Evolutionary conservation across 2,113 vertebrate species (phyloP).

Genomic region (Tretioscincus oriximinensis): DNA sequence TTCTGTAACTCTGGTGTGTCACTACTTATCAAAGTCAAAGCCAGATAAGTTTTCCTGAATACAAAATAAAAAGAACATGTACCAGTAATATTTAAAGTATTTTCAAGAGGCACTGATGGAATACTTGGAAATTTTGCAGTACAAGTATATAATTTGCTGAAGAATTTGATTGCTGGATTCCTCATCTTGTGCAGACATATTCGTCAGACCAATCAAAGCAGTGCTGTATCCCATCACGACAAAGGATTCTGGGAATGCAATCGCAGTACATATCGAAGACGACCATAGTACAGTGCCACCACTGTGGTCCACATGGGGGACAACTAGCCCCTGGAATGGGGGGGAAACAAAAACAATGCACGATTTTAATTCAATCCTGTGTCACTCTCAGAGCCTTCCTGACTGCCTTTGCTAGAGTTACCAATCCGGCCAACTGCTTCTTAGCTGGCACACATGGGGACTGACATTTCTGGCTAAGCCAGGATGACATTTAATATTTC

Average conservation of each 20-base stretch:
- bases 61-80: not conserved
- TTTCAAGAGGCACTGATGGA: not conserved
- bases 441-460: not conserved
- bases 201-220: conserved; percentile 80
- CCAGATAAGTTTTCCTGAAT: not conserved
- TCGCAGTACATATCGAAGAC: conserved; percentile 69
- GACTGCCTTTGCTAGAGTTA: not conserved
- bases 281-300: conserved; percentile 74
- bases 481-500: too few relatives aligned
- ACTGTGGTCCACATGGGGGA: conserved; percentile 54
- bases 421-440: too few relatives aligned
- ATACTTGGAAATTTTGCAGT: not conserved
- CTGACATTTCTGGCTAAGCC: too few relatives aligned
- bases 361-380: not conserved
- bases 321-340: conserved; percentile 64
- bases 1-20: not conserved
- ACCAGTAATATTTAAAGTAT: not conserved
- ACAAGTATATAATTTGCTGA: not conserved
- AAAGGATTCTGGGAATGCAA: conserved; percentile 74
- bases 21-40: not conserved
- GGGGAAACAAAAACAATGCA: not conserved
- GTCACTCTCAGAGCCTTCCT: not conserved
- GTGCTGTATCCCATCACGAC: conserved; percentile 69
- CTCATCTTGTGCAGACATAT: conserved; percentile 60
- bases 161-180: not conserved